Conservation (phyloP, 37 sponge, comb jelly and placozoan species). For the Corticium candelabrum region DNA sequence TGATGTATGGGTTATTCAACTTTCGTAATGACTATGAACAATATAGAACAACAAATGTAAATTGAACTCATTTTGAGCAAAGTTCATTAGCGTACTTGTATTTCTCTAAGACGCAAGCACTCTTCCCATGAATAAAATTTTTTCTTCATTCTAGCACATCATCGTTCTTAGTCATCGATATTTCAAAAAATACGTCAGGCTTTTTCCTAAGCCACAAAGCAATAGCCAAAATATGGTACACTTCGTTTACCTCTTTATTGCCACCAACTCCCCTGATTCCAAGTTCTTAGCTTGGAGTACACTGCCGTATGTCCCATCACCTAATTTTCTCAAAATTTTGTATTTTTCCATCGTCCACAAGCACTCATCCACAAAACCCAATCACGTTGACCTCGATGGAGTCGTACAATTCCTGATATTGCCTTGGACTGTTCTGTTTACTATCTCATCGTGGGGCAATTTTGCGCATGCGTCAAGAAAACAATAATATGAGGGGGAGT, state of each 20-base stretch:
- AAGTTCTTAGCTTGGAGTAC: slow-evolving; percentile 66
- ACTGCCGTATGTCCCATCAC: slow-evolving; percentile 86
- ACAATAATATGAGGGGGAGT: no score
- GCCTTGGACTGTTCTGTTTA: no score
- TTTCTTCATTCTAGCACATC: slow-evolving; percentile 75
- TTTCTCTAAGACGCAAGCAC: slow-evolving; percentile 83
- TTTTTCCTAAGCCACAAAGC: no score
- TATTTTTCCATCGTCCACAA: slow-evolving; percentile 68
- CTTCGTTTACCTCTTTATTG: slow-evolving; percentile 77
- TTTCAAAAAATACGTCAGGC: no score
- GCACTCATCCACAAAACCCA: no score
- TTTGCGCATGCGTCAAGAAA: no score
- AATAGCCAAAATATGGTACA: neutral
- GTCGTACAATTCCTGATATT: no score
- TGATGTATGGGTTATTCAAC: slow-evolving; percentile 85
- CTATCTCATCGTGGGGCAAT: no score
- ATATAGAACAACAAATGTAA: neutral
- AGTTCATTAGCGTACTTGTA: slow-evolving; percentile 48
- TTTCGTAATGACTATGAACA: slow-evolving; percentile 69
- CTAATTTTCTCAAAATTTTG: slow-evolving; percentile 53
- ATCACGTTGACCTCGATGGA: no score
- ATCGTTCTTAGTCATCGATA: no score
- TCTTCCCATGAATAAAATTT: slow-evolving; percentile 89
- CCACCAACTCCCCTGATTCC: slow-evolving; percentile 76
- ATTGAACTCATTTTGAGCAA: neutral